A percentile compares a stretch with the other conserved stretches of the same genome.
Conservation (phyloP, 1,140 invertebrate genomes). For the Zophobas morio region DNA sequence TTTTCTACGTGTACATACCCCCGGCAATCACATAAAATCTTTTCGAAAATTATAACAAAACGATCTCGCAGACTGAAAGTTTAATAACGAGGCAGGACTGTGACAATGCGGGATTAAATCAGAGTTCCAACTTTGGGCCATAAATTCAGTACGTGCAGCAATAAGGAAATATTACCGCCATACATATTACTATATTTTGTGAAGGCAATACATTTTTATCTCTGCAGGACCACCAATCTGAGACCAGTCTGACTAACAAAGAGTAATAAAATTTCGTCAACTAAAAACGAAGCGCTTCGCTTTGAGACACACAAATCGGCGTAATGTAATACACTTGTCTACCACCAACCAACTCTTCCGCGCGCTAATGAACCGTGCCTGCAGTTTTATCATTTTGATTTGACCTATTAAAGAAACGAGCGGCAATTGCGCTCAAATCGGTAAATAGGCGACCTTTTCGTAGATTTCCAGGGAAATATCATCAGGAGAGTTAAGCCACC, state of each 20-base stretch:
- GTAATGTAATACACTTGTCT: neutral
- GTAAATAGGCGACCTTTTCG: conserved; percentile 42
- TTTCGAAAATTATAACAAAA: no score
- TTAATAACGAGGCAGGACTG: neutral
- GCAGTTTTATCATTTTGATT: conserved; percentile 32
- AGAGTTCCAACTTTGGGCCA: conserved; percentile 12
- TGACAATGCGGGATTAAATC: conserved; percentile 18
- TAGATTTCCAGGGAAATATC: conserved; percentile 2
- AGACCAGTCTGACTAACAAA: conserved; percentile 32
- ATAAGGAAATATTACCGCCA: conserved; percentile 32
- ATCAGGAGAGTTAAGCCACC: neutral
- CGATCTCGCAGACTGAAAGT: neutral
- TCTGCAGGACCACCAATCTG: conserved; percentile 16
- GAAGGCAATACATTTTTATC: conserved; percentile 26
- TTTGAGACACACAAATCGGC: neutral
- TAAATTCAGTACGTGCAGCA: conserved; percentile 20
- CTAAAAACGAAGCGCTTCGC: neutral
- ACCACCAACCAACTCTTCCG: neutral
- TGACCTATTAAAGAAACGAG: conserved; percentile 32
- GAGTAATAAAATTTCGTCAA: conserved; percentile 13
- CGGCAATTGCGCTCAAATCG: conserved; percentile 41
- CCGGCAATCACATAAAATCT: no score
- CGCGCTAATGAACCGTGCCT: neutral
- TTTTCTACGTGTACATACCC: no score
- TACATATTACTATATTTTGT: conserved; percentile 35